Evolutionary conservation across 2,888 invertebrate genomes (phyloP).

Genomic region (Lysandra bellargus): DNA sequence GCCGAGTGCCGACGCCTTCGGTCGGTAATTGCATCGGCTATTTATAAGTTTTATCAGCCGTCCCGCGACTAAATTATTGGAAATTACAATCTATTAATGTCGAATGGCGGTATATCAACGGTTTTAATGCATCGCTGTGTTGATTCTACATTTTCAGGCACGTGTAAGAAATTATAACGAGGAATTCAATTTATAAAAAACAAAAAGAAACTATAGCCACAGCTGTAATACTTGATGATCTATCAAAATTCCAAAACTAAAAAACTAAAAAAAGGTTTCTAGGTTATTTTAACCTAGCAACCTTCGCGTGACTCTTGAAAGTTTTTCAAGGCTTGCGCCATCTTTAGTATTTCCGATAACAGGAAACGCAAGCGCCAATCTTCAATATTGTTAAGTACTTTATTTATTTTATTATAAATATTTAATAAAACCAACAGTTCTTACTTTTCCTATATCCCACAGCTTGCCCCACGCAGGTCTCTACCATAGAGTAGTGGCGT

Average conservation of each 20-base stretch:
- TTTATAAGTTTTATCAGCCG: conserved; percentile 25
- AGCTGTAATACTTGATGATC: too few relatives aligned
- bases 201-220: too few relatives aligned
- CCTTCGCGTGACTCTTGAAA: too few relatives aligned
- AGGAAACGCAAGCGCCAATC: too few relatives aligned
- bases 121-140: neutral
- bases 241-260: neutral
- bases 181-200: too few relatives aligned
- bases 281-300: neutral
- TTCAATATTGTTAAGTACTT: neutral
- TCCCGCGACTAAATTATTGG: conserved; percentile 9
- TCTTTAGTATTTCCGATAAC: neutral
- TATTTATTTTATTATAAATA: neutral
- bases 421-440: neutral
- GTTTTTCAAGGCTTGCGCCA: neutral
- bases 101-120: neutral
- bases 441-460: neutral
- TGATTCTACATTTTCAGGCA: neutral
- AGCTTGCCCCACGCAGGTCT: too few relatives aligned
- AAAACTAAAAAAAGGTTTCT: neutral
- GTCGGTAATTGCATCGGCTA: conserved; percentile 9
- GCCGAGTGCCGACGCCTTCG: conserved; percentile 46
- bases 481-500: too few relatives aligned
- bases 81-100: conserved; percentile 21
- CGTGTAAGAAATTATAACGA: too few relatives aligned